These are phyloP conservation scores for Peribatodes rhomboidaria DNA, from an alignment of 2,888 invertebrate species.

Conservation along the genomic window DNA sequence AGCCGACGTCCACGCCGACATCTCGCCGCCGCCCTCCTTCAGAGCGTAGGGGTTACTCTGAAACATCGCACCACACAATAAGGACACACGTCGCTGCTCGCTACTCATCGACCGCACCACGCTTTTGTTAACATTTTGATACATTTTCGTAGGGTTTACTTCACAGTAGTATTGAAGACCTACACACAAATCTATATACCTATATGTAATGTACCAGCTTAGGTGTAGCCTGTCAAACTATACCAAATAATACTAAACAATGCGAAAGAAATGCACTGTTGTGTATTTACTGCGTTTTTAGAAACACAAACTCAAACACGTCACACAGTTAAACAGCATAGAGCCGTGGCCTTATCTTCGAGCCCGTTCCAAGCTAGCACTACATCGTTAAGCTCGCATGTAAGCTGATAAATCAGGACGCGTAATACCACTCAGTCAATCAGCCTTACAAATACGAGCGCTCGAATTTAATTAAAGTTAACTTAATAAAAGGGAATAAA, in stretches of 20 bases:
- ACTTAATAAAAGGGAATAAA: slow-evolving; percentile 85
- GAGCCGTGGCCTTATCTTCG: slow-evolving; percentile 21
- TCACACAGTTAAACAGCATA: slow-evolving; percentile 1
- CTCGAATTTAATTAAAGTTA: slow-evolving; percentile 86
- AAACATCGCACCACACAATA: slow-evolving; percentile 78
- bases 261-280: not conserved
- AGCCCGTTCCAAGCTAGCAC: slow-evolving; percentile 44
- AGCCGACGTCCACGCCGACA: slow-evolving; percentile 97
- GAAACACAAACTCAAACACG: not conserved
- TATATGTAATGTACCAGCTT: not conserved
- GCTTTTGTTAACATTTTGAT: slow-evolving; percentile 5
- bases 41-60: slow-evolving; percentile 96
- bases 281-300: not conserved
- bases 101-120: slow-evolving; percentile 8
- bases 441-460: slow-evolving; percentile 80
- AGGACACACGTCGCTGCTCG: slow-evolving; percentile 48
- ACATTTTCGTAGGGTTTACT: not conserved
- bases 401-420: slow-evolving; percentile 79
- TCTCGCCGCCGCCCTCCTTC: slow-evolving; percentile 94
- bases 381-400: slow-evolving; percentile 62
- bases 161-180: not conserved
- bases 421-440: slow-evolving; percentile 82
- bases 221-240: not conserved
- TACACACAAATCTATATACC: too few species aligned
- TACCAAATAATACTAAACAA: too few species aligned